Percentiles rank a stretch among this genome's conserved stretches.
phyloP scores from a whole-genome alignment of 2,113 vertebrate genomes.

The Xiphorhynchus elegans region DNA sequence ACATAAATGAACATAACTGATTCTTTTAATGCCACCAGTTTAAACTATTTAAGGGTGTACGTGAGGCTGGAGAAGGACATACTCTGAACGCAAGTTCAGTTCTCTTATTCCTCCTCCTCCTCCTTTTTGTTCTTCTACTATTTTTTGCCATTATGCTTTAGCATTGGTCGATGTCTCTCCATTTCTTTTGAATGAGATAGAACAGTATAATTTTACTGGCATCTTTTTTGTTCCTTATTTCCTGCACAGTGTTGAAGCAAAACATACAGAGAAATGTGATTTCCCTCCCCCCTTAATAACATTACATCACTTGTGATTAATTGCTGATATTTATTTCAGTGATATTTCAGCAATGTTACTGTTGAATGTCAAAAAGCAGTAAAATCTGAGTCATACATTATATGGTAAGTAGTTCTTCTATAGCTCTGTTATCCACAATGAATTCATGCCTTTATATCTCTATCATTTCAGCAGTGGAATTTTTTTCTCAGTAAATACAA shows the following conservation, averaged over 20 bases:
- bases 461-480: not conserved
- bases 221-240: not conserved
- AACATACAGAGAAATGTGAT: not conserved
- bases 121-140: not conserved
- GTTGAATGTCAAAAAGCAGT: constrained; percentile 11
- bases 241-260: not conserved
- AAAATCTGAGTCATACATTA: not conserved
- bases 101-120: not conserved
- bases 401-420: not conserved
- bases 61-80: not conserved
- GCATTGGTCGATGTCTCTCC: not conserved
- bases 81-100: no score
- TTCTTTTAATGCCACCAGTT: not conserved
- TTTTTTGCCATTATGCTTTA: not conserved
- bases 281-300: not conserved
- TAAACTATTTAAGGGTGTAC: not conserved
- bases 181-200: not conserved
- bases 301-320: not conserved
- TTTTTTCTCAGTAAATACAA: constrained; percentile 14
- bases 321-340: constrained; percentile 28
- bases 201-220: not conserved
- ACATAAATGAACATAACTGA: not conserved
- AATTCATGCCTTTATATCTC: not conserved
- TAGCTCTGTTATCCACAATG: not conserved
- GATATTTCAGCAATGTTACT: not conserved